A percentile compares a stretch with the other conserved stretches of the same genome.
phyloP scores from a whole-genome alignment of 2,113 vertebrate species.

The Microcebus griseorufus region DNA sequence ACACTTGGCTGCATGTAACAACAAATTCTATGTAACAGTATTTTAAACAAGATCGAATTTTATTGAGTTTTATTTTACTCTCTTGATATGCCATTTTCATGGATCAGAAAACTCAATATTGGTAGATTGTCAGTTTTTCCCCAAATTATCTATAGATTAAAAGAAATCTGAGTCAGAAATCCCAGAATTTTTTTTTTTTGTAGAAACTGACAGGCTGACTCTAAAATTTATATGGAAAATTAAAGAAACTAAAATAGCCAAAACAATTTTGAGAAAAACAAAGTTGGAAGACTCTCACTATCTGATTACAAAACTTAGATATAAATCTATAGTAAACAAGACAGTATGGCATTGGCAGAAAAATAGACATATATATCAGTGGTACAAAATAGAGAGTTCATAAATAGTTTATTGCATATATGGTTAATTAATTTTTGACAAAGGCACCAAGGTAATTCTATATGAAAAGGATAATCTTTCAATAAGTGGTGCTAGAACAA shows the following conservation, averaged over 20 bases:
- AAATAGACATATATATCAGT: background rate
- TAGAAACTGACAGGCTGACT: background rate
- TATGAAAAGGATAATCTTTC: background rate
- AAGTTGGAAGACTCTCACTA: background rate
- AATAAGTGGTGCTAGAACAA: background rate
- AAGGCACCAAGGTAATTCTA: background rate
- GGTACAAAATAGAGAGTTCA: background rate
- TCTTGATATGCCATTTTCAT: background rate
- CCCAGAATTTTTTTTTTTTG: background rate
- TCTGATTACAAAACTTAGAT: background rate
- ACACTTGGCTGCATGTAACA: background rate
- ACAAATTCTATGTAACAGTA: background rate
- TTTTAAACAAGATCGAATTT: slow-evolving; percentile 1
- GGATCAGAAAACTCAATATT: slow-evolving; percentile 18
- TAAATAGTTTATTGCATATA: background rate
- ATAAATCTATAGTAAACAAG: background rate
- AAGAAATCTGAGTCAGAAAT: background rate
- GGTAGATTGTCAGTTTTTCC: background rate
- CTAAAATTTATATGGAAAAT: slow-evolving; percentile 8
- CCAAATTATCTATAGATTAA: slow-evolving; percentile 35
- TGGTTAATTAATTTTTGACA: background rate
- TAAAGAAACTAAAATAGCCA: slow-evolving; percentile 6
- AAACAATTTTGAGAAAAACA: background rate
- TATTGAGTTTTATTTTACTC: slow-evolving; percentile 21
- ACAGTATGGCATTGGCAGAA: background rate